Percentiles rank a stretch among this genome's conserved stretches.
Evolutionary conservation across 2,113 vertebrate genomes (phyloP).

Genomic region (Todiramphus saurophagus): DNA sequence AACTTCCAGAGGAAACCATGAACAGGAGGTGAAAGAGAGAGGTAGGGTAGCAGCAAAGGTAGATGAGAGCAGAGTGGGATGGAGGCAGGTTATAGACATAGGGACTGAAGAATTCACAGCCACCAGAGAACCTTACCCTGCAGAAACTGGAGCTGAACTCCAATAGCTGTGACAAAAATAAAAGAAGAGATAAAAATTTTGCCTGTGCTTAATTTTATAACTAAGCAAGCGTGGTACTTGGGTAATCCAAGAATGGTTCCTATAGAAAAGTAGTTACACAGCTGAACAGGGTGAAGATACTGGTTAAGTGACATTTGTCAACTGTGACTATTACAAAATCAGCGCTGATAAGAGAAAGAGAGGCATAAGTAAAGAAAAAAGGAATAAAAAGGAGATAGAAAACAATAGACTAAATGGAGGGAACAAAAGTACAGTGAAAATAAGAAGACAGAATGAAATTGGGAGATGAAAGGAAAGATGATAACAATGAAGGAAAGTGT

Average conservation of each 20-base stretch:
- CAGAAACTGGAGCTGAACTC: not conserved
- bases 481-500: not conserved
- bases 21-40: not conserved
- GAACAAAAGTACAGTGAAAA: not conserved
- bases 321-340: not conserved
- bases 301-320: not conserved
- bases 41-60: not conserved
- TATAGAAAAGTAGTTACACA: not conserved
- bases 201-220: not conserved
- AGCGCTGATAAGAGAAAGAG: not conserved
- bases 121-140: not conserved
- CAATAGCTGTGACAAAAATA: not conserved
- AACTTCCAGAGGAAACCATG: not conserved
- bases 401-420: conserved; percentile 1
- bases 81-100: not conserved
- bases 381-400: not conserved
- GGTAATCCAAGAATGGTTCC: not conserved
- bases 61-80: not conserved
- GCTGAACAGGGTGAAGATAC: not conserved
- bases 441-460: conserved; percentile 27
- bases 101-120: not conserved
- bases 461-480: not conserved
- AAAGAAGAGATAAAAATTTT: not conserved
- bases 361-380: not conserved
- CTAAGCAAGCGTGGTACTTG: not conserved